Evolutionary conservation across 2,888 invertebrate species (phyloP).

Genomic region (Agapetus fuscipes): DNA sequence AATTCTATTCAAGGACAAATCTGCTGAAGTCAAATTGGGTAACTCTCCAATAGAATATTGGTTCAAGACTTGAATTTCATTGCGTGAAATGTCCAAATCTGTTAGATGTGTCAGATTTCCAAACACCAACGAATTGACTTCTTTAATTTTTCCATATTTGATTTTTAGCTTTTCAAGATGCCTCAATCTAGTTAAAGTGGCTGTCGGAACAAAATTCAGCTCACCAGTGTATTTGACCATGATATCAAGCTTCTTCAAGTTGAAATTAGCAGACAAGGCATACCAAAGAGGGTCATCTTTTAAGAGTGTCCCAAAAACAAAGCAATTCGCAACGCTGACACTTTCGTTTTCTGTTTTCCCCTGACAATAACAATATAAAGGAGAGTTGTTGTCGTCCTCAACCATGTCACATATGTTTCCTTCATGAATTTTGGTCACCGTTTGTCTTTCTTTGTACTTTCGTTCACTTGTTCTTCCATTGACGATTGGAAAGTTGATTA

Average conservation of each 20-base stretch:
- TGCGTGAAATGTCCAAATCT: constrained; percentile 58
- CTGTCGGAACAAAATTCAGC: constrained; percentile 61
- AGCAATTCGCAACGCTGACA: constrained; percentile 65
- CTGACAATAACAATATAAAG: constrained; percentile 44
- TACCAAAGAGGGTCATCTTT: constrained; percentile 64
- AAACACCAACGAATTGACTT: constrained; percentile 64
- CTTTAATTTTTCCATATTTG: constrained; percentile 62
- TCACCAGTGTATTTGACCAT: constrained; percentile 61
- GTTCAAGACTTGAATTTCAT: constrained; percentile 57
- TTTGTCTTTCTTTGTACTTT: constrained; percentile 25
- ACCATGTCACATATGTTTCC: constrained; percentile 37
- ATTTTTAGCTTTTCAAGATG: constrained; percentile 60
- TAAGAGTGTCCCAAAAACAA: constrained; percentile 55
- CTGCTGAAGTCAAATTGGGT: constrained; percentile 57
- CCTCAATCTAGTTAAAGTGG: constrained; percentile 55
- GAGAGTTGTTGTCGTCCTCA: constrained; percentile 34
- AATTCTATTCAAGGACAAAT: constrained; percentile 67
- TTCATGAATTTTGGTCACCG: constrained; percentile 8
- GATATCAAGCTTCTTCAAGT: constrained; percentile 58
- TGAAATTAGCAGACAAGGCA: constrained; percentile 60
- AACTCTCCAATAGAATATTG: constrained; percentile 65
- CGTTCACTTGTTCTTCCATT: constrained; percentile 9
- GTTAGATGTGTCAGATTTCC: constrained; percentile 62
- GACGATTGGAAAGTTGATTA: neutral
- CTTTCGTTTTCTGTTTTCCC: constrained; percentile 38